phyloP scores from a whole-genome alignment of 2,113 vertebrate genomes.

The Lagopus leucura region DNA sequence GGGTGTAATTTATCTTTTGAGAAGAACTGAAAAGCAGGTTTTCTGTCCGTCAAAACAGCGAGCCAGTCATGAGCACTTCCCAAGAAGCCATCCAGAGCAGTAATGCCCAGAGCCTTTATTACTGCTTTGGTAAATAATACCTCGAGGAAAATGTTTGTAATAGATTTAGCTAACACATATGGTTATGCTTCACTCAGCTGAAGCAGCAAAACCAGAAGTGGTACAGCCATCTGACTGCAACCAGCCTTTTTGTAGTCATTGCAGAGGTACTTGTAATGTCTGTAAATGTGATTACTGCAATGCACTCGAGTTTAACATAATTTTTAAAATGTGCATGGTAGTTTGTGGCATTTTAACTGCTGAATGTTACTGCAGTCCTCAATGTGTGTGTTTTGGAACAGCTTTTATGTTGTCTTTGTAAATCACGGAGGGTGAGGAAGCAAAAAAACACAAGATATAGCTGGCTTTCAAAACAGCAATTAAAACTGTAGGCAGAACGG shows the following conservation, averaged over 20 bases:
- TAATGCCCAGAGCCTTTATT: not conserved
- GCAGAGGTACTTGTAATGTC: not conserved
- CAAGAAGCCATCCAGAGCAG: not conserved
- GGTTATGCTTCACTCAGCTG: not conserved
- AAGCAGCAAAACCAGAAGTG: not conserved
- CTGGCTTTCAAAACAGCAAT: conserved; percentile 4
- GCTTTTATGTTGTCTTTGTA: not conserved
- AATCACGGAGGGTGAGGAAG: not conserved
- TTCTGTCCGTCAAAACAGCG: not conserved
- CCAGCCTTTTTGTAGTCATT: not conserved
- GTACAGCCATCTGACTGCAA: not conserved
- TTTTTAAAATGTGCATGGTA: not conserved
- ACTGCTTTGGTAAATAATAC: not conserved
- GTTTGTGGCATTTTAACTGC: not conserved
- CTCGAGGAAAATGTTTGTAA: not conserved
- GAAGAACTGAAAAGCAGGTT: not conserved
- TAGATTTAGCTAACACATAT: not conserved
- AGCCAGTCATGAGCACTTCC: not conserved
- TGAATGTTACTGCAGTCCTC: not conserved
- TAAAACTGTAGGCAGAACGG: not conserved
- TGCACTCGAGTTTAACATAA: not conserved
- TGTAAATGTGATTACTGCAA: not conserved
- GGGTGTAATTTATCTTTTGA: not conserved
- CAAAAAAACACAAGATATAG: not conserved
- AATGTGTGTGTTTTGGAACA: not conserved